Evolutionary conservation across 2,888 invertebrate genomes (phyloP), one percentile per base, ranked within the genome.

Genomic region (Brenthis daphne): DNA sequence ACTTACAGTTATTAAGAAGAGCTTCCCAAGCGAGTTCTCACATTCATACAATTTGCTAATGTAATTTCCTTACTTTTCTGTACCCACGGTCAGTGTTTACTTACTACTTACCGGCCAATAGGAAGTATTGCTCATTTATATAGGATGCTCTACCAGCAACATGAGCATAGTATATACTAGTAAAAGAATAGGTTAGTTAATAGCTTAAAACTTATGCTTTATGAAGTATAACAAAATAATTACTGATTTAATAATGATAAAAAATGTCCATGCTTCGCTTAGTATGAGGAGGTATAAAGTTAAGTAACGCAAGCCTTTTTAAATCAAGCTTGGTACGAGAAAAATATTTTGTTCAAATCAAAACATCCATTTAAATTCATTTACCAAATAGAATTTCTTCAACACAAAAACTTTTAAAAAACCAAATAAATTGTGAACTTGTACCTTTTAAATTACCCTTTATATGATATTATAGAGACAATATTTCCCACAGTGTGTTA

Each of bases 21-120:
- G 29, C 63, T 76, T 82, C 83, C 81, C 83, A 82, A 77, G 68
- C 67, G 64, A 13, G 71, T 81, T 83, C 84, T 74, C 85, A 84
- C 84, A 83, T 79, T 81, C 79, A 79, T 75, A 78, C 77, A 77
- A 82, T 84, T 85, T 80, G 85, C 85, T 85, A 85, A 85, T 84
- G 82, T 81, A 81, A 82, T 83, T 82, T 82, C 77, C 80, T 76
- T 50, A 65, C 73, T 61, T 61, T 37, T 68, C 68, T 51, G 76
- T 79, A 79, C 79, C 79, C 80, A 82, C 82, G 79, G 64, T 74
- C 68, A 64, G 64, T 69, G 73, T 71, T 68, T 68, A 67, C 70
- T 47, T 24, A 73, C 71, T 71, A 76, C 76, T 76, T 75, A 76
- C 77, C 75, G 74, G 60, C 79, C 80, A 80, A 80, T 82, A 82